These are phyloP conservation scores for Dipodomys spectabilis DNA, from an alignment of 2,113 vertebrate species.

Conservation along the genomic window DNA sequence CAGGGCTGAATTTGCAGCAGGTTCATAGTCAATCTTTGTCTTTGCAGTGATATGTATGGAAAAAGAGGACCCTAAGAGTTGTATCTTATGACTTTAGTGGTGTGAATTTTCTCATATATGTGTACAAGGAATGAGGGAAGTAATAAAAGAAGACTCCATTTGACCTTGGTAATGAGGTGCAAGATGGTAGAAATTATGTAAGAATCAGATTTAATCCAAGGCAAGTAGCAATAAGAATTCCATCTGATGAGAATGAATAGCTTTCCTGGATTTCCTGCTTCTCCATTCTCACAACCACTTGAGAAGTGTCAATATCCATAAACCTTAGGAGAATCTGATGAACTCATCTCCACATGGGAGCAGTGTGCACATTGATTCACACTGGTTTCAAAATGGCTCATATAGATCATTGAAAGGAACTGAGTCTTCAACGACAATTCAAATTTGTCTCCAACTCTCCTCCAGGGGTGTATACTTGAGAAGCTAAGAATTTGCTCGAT, in stretches of 20 bases:
- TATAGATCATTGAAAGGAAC: too few species aligned
- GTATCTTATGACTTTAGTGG: not conserved
- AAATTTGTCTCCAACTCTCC: not conserved
- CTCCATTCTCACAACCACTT: not conserved
- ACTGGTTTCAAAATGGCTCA: too few species aligned
- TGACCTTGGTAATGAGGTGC: not conserved
- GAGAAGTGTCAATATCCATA: not conserved
- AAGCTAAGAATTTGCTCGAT: constrained; percentile 87
- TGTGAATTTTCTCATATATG: not conserved
- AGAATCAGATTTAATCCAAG: not conserved
- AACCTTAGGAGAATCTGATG: not conserved
- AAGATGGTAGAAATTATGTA: not conserved
- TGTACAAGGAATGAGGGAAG: not conserved
- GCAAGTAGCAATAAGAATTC: not conserved
- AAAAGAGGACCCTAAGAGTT: not conserved
- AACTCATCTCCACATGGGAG: too few species aligned
- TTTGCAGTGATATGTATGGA: not conserved
- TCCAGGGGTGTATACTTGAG: constrained; percentile 87
- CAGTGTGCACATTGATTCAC: not conserved
- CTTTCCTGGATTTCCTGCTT: not conserved
- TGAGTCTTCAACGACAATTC: not conserved
- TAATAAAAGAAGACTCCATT: not conserved
- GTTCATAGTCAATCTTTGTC: not conserved
- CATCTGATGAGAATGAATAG: not conserved
- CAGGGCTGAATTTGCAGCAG: not conserved